Evolutionary conservation across 2,113 vertebrate species (phyloP), one percentile per base, ranked within the genome.

Genomic region (Phodopus roborovskii): DNA sequence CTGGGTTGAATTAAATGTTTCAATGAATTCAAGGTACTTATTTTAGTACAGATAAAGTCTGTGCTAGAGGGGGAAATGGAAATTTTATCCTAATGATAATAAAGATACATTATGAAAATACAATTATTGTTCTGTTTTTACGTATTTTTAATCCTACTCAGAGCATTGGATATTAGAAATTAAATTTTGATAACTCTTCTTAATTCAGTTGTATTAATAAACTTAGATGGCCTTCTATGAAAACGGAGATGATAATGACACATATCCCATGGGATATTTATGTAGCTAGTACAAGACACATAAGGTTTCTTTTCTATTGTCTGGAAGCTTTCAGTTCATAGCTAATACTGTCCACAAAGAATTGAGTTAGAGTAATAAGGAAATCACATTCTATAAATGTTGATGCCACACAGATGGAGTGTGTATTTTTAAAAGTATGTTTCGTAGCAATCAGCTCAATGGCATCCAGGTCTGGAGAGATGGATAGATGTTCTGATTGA

Each of bases 31-130:
- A 78, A 95, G 45, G 13, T 79, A 45, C 77, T 94, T 79, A 39
- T 77, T 92, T 56, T 19, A 58, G 36, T 70, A 84, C 81, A 77
- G 60, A 64, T 68, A n/a, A 66, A 73, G 74, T 92, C 79, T 19
- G 9, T 60, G 53, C 84, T 87, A 22, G 70, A 70, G 13, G n/a
- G 84, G 39, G 64, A 85, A 92, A 73, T 83, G 45, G 56, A 90
- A 86, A 53, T 92, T 91, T 64, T 90, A 42, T 68, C 75, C 33
- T 83, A 56, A 50, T 53, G 88, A 53, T 91, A 71, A 48, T 74
- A 90, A 96, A 92, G 84, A 62, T 66, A 39, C 39, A 42, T 84
- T 94, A 84, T 75, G 8, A 39, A 92, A 78, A 39, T 74, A 42
- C 22, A n/a, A 3, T 90, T 53, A 71, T 28, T 93, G n/a, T 74